These are phyloP conservation scores for Synergus laeviventris DNA, from an alignment of 2,888 invertebrate species.

Conservation along the genomic window DNA sequence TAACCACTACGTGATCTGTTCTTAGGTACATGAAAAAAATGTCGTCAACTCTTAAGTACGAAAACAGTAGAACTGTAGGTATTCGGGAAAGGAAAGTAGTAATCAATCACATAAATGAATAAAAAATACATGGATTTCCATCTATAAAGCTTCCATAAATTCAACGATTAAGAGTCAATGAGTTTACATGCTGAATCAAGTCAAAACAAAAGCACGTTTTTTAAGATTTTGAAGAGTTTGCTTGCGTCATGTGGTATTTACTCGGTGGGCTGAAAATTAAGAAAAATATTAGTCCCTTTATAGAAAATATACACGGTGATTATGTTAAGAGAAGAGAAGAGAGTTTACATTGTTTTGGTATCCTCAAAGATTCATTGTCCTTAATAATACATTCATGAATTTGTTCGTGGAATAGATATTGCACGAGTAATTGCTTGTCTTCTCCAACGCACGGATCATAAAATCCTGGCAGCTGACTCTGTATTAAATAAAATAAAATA, in stretches of 20 bases:
- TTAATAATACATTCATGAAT: slow-evolving; percentile 87
- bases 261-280: slow-evolving; percentile 73
- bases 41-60: background rate
- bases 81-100: background rate
- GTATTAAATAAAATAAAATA: slow-evolving; percentile 76
- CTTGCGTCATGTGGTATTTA: slow-evolving; percentile 75
- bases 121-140: slow-evolving; percentile 5
- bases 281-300: background rate
- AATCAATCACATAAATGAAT: slow-evolving; percentile 6
- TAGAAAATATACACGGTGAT: slow-evolving; percentile 6
- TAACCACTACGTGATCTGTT: background rate
- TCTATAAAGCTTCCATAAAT: slow-evolving; percentile 11
- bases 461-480: slow-evolving; percentile 97
- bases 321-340: slow-evolving; percentile 31
- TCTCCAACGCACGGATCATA: slow-evolving; percentile 97
- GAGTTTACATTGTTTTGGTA: slow-evolving; percentile 83
- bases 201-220: slow-evolving; percentile 42
- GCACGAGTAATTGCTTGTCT: slow-evolving; percentile 90
- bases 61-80: background rate
- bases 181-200: background rate
- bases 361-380: slow-evolving; percentile 88
- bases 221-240: slow-evolving; percentile 50
- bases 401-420: slow-evolving; percentile 89
- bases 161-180: background rate
- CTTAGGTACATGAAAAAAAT: background rate